Base-by-base conservation (phyloP, 2,113 vertebrate genomes). In the Anarhynchus alexandrinus region DNA sequence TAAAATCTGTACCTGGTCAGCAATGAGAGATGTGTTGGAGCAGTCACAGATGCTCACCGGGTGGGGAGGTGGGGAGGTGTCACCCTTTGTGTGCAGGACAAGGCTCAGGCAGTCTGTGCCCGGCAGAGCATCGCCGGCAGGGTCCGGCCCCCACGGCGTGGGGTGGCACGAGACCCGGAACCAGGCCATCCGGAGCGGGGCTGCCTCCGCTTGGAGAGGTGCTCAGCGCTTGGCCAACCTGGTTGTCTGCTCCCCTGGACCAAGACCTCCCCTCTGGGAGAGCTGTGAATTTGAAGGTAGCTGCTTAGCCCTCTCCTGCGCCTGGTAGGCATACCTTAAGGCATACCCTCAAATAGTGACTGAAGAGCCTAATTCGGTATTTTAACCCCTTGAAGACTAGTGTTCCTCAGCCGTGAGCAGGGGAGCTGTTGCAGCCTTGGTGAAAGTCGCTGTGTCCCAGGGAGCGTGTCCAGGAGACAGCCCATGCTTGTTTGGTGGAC, bases 11-110 rank as follows among this genome's bases (percentile, higher is more conserved):
- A 21, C 29, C 51, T 66, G 10, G 6, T 61, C 10, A 4, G 11
- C 4, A 38, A 1, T 11, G 40, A 34, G 38, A 20, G 49, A 58
- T 6, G 1, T 0, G 1, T 4, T 2, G 26, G 65, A 51, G 15
- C 55, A 55, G 16, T 36, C 36, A 19, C 27, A 29, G 11, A 58
- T 12, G 38, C 64, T 78, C 30, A 0, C 11, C 1, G 7, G 15
- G 17, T 25, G 15, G 2, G 4, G 18, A 59, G 69, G 3, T 1
- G 5, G 29, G 32, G 34, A 38, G 25, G 10, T 10, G 26, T 38
- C 52, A 8, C 21, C n/a, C 17, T 43, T 27, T 27, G n/a, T 7
- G 26, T 47, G 21, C 30, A 36, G 54, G 36, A 34, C 23, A 23
- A 59, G 43, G 30, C 32, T 49, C 11, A 7, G 49, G 26, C 15